phyloP scores from a whole-genome alignment of 1,140 invertebrate species.

The Berghia stephanieae region DNA sequence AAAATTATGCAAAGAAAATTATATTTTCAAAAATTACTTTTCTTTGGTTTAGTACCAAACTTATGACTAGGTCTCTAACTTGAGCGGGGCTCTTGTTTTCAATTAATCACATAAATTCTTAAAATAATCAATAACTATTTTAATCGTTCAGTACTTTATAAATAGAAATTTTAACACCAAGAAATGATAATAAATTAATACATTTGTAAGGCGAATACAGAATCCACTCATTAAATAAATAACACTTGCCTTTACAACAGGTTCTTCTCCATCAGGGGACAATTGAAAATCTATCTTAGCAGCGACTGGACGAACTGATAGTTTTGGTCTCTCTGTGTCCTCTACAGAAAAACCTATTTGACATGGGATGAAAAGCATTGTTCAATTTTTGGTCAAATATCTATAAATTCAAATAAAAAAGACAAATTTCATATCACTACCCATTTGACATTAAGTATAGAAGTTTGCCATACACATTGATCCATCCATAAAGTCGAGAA shows the following conservation, averaged over 20 bases:
- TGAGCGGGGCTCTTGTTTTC: background rate
- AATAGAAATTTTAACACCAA: background rate
- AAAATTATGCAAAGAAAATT: background rate
- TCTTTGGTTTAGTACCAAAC: background rate
- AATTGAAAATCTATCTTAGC: background rate
- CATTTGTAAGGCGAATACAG: background rate
- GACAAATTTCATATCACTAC: background rate
- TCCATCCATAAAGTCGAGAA: too few relatives aligned
- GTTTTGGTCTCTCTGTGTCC: conserved; percentile 15
- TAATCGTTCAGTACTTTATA: too few relatives aligned
- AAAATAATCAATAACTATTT: too few relatives aligned
- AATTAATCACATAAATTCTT: background rate
- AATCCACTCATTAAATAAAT: background rate
- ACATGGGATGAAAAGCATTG: background rate
- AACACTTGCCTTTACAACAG: too few relatives aligned
- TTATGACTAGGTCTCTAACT: background rate
- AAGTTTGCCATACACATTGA: background rate
- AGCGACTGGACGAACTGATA: background rate
- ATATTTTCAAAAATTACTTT: background rate
- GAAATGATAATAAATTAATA: background rate
- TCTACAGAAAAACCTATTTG: background rate
- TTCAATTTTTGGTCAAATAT: background rate
- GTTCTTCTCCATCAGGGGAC: background rate
- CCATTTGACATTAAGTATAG: background rate
- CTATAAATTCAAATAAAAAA: background rate